Evolutionary conservation across 2,113 vertebrate species (phyloP).

Genomic region (Gila orcuttii): DNA sequence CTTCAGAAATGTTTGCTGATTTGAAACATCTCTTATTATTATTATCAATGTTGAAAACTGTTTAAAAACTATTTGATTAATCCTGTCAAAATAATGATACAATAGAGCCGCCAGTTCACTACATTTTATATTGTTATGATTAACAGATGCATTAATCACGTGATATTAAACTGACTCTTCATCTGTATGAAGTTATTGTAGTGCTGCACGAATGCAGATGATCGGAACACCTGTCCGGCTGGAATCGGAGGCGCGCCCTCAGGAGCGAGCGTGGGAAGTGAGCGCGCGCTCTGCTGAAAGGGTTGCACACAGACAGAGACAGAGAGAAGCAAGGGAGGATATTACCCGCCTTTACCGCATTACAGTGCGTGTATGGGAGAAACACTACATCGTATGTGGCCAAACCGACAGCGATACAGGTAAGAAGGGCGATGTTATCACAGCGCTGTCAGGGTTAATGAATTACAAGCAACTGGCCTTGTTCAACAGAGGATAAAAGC

Average conservation of each 20-base stretch:
- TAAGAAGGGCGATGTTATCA: constrained; percentile 37
- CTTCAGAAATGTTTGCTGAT: too few species aligned
- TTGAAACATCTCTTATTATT: too few species aligned
- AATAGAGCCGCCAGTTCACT: background rate
- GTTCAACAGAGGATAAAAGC: background rate
- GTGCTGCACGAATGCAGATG: constrained; percentile 11
- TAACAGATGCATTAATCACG: background rate
- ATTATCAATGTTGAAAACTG: too few species aligned
- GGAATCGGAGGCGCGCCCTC: constrained; percentile 38
- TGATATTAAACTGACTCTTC: background rate
- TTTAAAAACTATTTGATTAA: background rate
- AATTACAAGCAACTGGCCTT: constrained; percentile 22
- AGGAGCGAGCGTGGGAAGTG: constrained; percentile 47
- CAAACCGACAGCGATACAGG: constrained; percentile 33
- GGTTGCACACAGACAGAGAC: background rate
- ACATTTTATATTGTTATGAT: background rate
- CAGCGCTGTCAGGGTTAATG: background rate
- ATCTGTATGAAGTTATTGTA: background rate
- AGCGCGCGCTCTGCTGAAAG: constrained; percentile 49
- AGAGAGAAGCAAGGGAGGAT: constrained; percentile 36
- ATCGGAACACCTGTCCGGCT: constrained; percentile 55
- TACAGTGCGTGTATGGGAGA: constrained; percentile 41
- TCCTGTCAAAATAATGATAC: background rate
- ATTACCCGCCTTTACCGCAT: constrained; percentile 45
- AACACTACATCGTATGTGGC: constrained; percentile 25